Evolutionary conservation across 1,140 invertebrate genomes (phyloP).

Genomic region (Drosophila athabasca): DNA sequence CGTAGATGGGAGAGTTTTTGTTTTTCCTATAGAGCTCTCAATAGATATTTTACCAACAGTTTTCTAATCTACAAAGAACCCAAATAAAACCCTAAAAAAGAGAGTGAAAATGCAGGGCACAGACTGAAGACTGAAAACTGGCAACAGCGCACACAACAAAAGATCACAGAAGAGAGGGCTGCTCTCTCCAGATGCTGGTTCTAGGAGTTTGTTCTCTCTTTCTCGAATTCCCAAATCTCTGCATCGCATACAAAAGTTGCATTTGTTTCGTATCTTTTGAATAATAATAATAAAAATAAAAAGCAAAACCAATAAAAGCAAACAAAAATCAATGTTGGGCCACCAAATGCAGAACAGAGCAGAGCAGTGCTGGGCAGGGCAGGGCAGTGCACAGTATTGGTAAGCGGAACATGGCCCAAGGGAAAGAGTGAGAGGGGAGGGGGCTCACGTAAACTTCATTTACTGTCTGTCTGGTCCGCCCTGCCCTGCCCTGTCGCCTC

Average conservation of each 20-base stretch:
- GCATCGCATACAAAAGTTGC: conserved; percentile 41
- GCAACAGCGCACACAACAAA: conserved; percentile 20
- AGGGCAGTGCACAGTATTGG: too few species aligned
- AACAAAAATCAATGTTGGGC: conserved; percentile 9
- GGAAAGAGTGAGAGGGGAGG: too few species aligned
- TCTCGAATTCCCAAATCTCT: conserved; percentile 8
- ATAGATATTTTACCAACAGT: too few species aligned
- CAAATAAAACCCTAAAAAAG: conserved; percentile 1
- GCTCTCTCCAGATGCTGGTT: background rate
- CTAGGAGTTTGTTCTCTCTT: too few species aligned
- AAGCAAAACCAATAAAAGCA: conserved; percentile 47
- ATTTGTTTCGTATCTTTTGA: conserved; percentile 21
- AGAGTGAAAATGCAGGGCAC: conserved; percentile 40
- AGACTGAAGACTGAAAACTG: conserved; percentile 31
- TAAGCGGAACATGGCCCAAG: too few species aligned
- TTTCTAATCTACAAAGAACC: too few species aligned
- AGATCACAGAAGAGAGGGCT: background rate
- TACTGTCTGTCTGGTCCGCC: conserved; percentile 48
- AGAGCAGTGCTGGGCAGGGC: background rate
- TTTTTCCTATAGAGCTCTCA: too few species aligned
- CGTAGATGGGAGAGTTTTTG: too few species aligned
- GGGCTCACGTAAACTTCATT: conserved; percentile 42
- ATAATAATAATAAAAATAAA: conserved; percentile 27
- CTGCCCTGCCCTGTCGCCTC: conserved; percentile 28
- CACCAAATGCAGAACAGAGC: conserved; percentile 20